Evolutionary conservation across 2,888 invertebrate genomes (phyloP), one percentile per base, ranked within the genome.

Genomic region (Thymelicus sylvestris): DNA sequence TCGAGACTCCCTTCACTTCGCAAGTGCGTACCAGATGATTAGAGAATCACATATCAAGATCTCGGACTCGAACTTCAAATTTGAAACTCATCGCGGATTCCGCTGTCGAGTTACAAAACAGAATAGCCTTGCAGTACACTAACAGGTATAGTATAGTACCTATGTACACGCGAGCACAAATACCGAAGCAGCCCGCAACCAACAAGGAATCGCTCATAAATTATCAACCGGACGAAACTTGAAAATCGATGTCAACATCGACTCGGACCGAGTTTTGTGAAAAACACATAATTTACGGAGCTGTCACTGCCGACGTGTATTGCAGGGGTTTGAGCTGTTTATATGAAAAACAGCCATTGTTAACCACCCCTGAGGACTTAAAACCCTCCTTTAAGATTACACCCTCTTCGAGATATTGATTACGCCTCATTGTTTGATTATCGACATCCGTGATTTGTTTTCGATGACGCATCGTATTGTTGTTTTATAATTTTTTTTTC

Each of bases 291-390:
- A 80, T 81, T 82, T 79, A 77, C 76, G 74, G 71, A 75, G 76
- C 77, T 79, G 80, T 79, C 81, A 80, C 71, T 70, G 71, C 62
- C 72, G 70, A 74, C 76, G 74, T 79, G 76, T 75, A 76, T 76
- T 70, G 65, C 67, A 72, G 74, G 78, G 78, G 66, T 52, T 50
- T 41, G 78, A 74, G 52, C 65, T 81, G 80, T 80, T 81, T 80
- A 77, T 82, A 82, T 82, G 82, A 82, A 84, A 84, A 84, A 82
- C 83, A 82, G 75, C 79, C 77, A 80, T 85, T 84, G 83, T 84
- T 77, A 74, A 76, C 75, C 72, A 73, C 80, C 83, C 83, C 79
- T 68, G 79, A 77, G 81, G 83, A 82, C 78, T 84, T 83, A 84
- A 84, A 81, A 78, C 78, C 80, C 81, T 79, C 78, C 78, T 80